Conservation (phyloP, 23 tunicate species). For the Halocynthia roretzi region DNA sequence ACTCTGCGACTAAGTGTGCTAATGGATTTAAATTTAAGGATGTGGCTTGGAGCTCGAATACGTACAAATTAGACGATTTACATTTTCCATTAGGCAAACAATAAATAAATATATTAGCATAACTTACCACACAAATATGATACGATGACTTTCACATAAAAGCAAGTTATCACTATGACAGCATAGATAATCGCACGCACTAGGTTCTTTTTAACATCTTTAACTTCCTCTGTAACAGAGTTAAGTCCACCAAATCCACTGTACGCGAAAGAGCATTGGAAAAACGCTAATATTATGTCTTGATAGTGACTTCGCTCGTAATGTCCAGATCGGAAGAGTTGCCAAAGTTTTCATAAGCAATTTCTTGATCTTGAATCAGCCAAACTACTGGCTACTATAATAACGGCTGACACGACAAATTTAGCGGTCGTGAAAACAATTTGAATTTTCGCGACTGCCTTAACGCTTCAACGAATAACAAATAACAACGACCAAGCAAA, state of each 20-base stretch:
- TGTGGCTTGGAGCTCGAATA: too few species aligned
- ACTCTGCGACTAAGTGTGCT: too few species aligned
- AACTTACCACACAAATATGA: slow-evolving; percentile 31
- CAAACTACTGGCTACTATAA: slow-evolving; percentile 23
- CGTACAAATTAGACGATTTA: too few species aligned
- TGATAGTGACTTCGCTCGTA: not conserved
- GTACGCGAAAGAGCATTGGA: slow-evolving; percentile 29
- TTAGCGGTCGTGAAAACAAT: slow-evolving; percentile 27
- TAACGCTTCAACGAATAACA: too few species aligned
- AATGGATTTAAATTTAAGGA: too few species aligned
- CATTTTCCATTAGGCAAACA: too few species aligned
- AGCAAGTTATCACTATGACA: slow-evolving; percentile 10
- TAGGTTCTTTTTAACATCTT: slow-evolving; percentile 9
- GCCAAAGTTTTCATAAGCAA: slow-evolving; percentile 13
- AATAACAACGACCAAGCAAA: slow-evolving; percentile 40
- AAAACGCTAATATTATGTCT: slow-evolving; percentile 27
- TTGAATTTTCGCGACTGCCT: slow-evolving; percentile 8
- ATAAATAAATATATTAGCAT: too few species aligned
- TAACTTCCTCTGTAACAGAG: slow-evolving; percentile 29
- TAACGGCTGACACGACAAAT: slow-evolving; percentile 24
- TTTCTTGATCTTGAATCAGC: slow-evolving; percentile 10
- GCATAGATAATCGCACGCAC: slow-evolving; percentile 11
- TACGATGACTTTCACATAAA: slow-evolving; percentile 28
- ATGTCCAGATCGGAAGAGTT: not conserved
- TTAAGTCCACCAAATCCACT: slow-evolving; percentile 10